Base-by-base conservation (phyloP, 1,140 invertebrate genomes). In the Radopholus similis region DNA sequence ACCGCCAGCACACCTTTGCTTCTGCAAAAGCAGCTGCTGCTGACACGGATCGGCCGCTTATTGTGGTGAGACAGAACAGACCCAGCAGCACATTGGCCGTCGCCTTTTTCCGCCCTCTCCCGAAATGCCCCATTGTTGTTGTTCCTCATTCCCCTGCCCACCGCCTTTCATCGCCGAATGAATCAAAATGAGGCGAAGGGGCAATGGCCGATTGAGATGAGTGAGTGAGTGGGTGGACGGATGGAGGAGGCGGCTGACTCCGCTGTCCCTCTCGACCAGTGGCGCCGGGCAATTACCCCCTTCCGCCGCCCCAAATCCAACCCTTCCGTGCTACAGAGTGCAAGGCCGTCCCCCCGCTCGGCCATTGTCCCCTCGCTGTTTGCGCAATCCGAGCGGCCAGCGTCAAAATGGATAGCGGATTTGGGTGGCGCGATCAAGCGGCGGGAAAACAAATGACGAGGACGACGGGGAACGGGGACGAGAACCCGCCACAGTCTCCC, bases 271-370 rank as follows among this genome's bases (percentile, higher is more conserved):
- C 47, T 28, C 6, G n/a, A 21, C 21, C 47, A 0, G 5, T 5
- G 44, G 44, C 15, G 44, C 11, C 2, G 47, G n/a, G 21, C 47
- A 51, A 51, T 51, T 51, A 51, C 47, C 47, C 15, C 18, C 9
- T 26, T 28, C 47, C 47, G 4, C 6, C 44, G 44, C 18, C 44
- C 47, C 47, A 21, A 51, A 51, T 51, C 6, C 13, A 28, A 26
- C 47, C 47, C 47, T 51, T 21, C 47, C 47, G 47, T 51, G 47
- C 47, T 28, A 26, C 47, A 51, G 47, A 51, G 47, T 51, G 47
- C 47, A 51, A 51, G 47, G 47, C 47, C 18, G 47, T 51, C 18
- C 42, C 42, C 15, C 42, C 42, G 42, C 42, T 23, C 44, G 4
- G 44, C 15, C 44, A 47, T 47, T 47, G 44, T 47, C 44, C 5